Evolutionary conservation across 2,113 vertebrate species (phyloP).

Genomic region (Halcyon senegalensis): DNA sequence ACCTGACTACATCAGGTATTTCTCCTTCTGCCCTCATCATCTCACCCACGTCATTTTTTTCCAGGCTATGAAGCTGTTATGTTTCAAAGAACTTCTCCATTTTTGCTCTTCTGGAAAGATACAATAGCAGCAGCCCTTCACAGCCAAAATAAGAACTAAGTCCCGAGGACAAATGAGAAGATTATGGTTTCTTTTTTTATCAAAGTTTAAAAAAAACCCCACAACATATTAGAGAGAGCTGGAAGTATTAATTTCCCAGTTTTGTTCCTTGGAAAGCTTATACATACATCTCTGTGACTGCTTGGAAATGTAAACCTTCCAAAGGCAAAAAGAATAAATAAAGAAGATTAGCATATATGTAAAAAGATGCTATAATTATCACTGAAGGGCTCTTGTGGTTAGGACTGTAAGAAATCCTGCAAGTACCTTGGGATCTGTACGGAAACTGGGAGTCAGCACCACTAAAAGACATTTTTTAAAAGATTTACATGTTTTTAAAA

Average conservation of each 20-base stretch:
- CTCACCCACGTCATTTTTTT: not conserved
- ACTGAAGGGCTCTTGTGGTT: not conserved
- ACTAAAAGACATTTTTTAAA: not conserved
- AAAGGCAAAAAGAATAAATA: constrained; percentile 47
- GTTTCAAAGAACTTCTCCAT: not conserved
- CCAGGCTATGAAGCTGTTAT: not conserved
- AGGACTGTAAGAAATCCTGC: not conserved
- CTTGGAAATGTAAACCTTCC: not conserved
- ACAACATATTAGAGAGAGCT: not conserved
- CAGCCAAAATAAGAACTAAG: not conserved
- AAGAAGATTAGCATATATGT: constrained; percentile 35
- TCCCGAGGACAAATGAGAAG: not conserved
- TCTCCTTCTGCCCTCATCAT: constrained; percentile 8
- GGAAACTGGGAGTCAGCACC: not conserved
- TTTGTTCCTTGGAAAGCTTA: not conserved
- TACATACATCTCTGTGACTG: not conserved
- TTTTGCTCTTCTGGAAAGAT: constrained; percentile 4
- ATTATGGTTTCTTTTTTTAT: not conserved
- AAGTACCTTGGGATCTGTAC: not conserved
- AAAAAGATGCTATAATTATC: constrained; percentile 36
- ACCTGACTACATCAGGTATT: not conserved
- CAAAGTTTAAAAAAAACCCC: not conserved
- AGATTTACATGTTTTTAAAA: not conserved
- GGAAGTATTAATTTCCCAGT: not conserved
- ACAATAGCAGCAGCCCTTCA: not conserved